Conservation (phyloP, 2,113 vertebrate species). For the Carassius carassius region DNA sequence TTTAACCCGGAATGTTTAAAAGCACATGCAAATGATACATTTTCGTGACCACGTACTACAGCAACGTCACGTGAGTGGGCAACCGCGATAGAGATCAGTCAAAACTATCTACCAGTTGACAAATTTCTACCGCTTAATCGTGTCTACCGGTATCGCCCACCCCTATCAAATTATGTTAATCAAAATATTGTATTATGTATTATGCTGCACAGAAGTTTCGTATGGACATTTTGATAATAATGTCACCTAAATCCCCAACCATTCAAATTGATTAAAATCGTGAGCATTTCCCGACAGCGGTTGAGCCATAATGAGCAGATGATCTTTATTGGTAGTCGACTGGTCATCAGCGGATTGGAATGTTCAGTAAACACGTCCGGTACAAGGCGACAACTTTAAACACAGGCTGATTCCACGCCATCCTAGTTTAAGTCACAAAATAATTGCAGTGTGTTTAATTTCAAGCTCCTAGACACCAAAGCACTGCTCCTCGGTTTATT, state of each 20-base stretch:
- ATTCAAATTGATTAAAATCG: conserved; percentile 40
- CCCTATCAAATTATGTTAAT: background rate
- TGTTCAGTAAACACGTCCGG: conserved; percentile 14
- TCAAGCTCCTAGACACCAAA: conserved; percentile 63
- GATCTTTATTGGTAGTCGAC: conserved; percentile 32
- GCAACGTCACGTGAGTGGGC: too few species aligned
- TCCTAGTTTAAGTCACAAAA: conserved; percentile 27
- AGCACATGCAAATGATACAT: too few species aligned
- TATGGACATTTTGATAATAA: background rate
- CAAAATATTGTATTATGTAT: background rate
- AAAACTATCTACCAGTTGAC: too few species aligned
- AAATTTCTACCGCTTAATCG: too few species aligned
- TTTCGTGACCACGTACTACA: too few species aligned
- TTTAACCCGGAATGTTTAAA: too few species aligned
- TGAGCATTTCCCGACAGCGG: background rate
- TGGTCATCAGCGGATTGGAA: conserved; percentile 28
- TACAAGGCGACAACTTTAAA: background rate
- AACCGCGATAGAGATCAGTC: too few species aligned
- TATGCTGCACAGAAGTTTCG: background rate
- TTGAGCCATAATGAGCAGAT: background rate
- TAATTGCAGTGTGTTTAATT: conserved; percentile 76
- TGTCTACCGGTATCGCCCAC: too few species aligned
- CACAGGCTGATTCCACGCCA: conserved; percentile 22
- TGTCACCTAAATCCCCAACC: conserved; percentile 11
- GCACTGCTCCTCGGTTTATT: conserved; percentile 65